Evolutionary conservation across 2,888 invertebrate genomes (phyloP), one percentile per base, ranked within the genome.

Genomic region (Chloroclysta siterata): DNA sequence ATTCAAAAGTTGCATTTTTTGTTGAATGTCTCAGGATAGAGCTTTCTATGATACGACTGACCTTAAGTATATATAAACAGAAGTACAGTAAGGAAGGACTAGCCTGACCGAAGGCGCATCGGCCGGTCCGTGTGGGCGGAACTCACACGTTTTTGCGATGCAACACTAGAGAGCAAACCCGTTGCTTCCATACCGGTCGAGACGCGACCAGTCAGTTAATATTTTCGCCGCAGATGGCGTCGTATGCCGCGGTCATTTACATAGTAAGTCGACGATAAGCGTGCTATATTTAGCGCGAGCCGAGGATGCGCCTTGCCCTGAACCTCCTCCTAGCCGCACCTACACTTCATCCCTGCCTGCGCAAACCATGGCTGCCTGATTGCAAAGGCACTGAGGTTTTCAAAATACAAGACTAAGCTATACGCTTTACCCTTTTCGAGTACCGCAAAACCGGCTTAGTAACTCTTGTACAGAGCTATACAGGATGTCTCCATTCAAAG

Each of bases 221-320:
- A 85, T 88, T 89, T 88, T 87, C 80, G 85, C 88, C 74, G 89
- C 89, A 89, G 88, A 88, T 89, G 89, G 87, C 84, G 76, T 78
- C 80, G 85, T 85, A 84, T 86, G 88, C 89, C 87, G 88, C 89
- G 89, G 90, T 89, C 91, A 90, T 92, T 91, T 90, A 90, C 91
- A 90, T 91, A 89, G 89, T 88, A 89, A 89, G 88, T 86, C 81
- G 80, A 72, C 88, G 91, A 92, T 92, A 91, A 92, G 89, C 88
- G 84, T 69, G 88, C 90, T 92, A 92, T 90, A 90, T 92, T 90
- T 92, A 91, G 90, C 88, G 69, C 79, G 72, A 8, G 80, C 22
- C 78, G 77, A 82, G 82, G 88, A 89, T 88, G 85, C 80, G 82
- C 79, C 77, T 77, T 81, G 76, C 73, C 73, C 53, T 51, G 64